phyloP scores from a whole-genome alignment of 2,113 vertebrate genomes.

The Synodontis membranacea region DNA sequence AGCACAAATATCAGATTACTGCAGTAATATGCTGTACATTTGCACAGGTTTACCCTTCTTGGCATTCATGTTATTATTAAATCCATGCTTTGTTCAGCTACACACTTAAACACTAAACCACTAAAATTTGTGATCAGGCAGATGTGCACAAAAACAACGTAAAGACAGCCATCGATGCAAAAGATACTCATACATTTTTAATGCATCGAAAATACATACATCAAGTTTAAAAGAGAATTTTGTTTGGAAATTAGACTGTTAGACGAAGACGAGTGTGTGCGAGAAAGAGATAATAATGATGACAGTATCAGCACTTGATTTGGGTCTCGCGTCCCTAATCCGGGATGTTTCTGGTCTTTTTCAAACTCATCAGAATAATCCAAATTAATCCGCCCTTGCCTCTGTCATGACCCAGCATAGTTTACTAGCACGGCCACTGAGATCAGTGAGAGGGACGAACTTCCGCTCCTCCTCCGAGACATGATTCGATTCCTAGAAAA shows the following conservation, averaged over 20 bases:
- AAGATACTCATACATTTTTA: background rate
- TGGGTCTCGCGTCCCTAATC: conserved; percentile 63
- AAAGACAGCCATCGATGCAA: background rate
- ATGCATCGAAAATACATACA: background rate
- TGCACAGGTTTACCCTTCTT: background rate
- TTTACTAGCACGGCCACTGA: background rate
- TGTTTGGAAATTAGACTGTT: background rate
- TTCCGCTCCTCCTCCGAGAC: background rate
- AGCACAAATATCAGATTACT: background rate
- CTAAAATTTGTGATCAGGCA: background rate
- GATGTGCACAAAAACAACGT: background rate
- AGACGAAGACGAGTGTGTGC: background rate
- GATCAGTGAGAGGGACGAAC: background rate
- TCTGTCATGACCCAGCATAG: conserved; percentile 31
- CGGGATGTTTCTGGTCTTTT: conserved; percentile 50
- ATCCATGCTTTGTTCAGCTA: background rate
- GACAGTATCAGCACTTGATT: conserved; percentile 34
- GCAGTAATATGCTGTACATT: background rate
- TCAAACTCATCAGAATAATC: conserved; percentile 68
- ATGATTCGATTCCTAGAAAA: conserved; percentile 12
- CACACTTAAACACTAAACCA: background rate
- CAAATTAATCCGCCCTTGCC: conserved; percentile 62
- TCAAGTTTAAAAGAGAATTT: background rate
- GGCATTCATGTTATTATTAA: background rate
- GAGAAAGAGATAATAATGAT: background rate